Evolutionary conservation across 2,113 vertebrate genomes (phyloP), one percentile per base, ranked within the genome.

Genomic region (Periophthalmodon schlosseri): DNA sequence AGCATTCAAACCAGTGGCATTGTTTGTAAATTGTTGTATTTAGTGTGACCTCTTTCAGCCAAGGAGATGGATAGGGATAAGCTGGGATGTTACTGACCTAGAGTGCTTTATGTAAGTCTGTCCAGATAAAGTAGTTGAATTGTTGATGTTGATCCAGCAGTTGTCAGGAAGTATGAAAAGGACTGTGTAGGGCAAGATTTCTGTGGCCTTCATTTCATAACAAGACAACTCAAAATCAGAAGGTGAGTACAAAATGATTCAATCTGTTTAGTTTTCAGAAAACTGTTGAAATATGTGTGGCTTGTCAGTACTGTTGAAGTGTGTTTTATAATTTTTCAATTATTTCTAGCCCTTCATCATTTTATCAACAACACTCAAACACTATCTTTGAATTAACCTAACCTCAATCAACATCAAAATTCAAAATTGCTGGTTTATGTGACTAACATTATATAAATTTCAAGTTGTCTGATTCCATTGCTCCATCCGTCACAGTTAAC

Each of bases 401-500:
- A 52, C 49, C 15, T 18, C 49, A 52, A 7, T 18, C 15, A 52
- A 52, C 7, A 50, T 50, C 60, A 36, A 21, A 44, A 21, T 66
- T 39, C 20, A 5, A 68, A 13, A 47, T 39, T 39, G 34, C 34
- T 44, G 66, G 34, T 69, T 11, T 36, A 10, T 49, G 13, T 74
- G 68, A 63, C n/a, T 15, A 65, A 70, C 69, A 76, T 52, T 64
- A 68, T 56, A 11, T 23, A 44, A 47, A 57, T 58, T 24, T 70
- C 54, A 14, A 74, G 68, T 76, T n/a, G 36, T 81, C 68, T 76
- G 54, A 54, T 70, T 20, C 47, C 46, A 3, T 70, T 56, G 49
- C 54, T 33, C 50, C 15, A 54, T 78, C 75, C 73, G 81, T 87
- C 88, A 91, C 85, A 89, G 84, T 86, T 87, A 89, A 83, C 83